Evolutionary conservation across 2,113 vertebrate genomes (phyloP), one percentile per base, ranked within the genome.

Genomic region (Osmerus mordax): DNA sequence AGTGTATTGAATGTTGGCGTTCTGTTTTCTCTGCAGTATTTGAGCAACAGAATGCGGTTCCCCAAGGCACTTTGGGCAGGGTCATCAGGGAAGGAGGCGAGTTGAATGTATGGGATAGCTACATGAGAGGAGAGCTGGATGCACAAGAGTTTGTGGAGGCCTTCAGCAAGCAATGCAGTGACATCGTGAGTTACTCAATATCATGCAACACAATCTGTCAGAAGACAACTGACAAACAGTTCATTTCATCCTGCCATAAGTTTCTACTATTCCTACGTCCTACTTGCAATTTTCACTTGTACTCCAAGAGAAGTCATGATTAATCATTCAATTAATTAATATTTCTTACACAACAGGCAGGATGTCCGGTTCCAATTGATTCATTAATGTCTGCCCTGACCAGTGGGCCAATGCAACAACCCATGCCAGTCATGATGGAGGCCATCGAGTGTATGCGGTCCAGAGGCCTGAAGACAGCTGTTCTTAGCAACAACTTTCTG

Each of bases 391-490:
- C 58, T 0, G 81, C 88, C 32, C 60, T 94, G 23, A 94, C 90
- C 78, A 89, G 75, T 4, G 67, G 74, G 0, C 75, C 72, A 78
- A 81, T 89, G 85, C 77, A 65, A 0, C 86, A 79, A 79, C 91
- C 91, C 79, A 84, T 91, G 56, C 86, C 92, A 5, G 73, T 84
- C 63, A 93, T 95, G 93, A 90, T 89, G 15, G 90, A 93, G 75
- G 94, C 93, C 12, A 84, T 91, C 51, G 73, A 77, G 77, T 86
- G 87, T 74, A 90, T 94, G 73, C 85, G 84, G 21, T 88, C 88
- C 0, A 83, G 87, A 76, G 94, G 94, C 5, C 86, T 95, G 0
- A 90, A 88, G 81, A 92, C 92, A 6, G 93, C 93, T 54, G 78
- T 95, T 61, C 85, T 95, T 25, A 93, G 86, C 76, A 90, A 89